These are phyloP conservation scores for Minunthozetes semirufus DNA, from an alignment of 2,888 invertebrate genomes.

Conservation along the genomic window DNA sequence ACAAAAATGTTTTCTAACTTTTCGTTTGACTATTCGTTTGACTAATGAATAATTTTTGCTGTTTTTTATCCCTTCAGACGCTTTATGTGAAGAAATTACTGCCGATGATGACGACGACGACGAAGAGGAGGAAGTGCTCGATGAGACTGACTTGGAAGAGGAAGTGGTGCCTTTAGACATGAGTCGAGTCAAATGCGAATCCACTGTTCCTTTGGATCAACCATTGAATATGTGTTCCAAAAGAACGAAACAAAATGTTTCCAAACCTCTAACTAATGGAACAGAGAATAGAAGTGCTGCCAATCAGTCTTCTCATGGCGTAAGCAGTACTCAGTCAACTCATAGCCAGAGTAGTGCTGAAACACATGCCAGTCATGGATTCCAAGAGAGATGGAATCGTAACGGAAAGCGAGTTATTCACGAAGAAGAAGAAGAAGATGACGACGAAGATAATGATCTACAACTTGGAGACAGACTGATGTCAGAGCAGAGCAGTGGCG, in stretches of 20 bases:
- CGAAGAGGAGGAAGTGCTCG: constrained; percentile 29
- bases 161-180: constrained; percentile 20
- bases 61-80: constrained; percentile 19
- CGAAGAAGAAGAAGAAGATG: constrained; percentile 41
- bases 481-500: constrained; percentile 62
- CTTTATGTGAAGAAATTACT: constrained; percentile 17
- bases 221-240: constrained; percentile 21
- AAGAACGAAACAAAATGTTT: not conserved
- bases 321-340: not conserved
- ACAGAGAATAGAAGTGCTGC: constrained; percentile 1
- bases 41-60: constrained; percentile 8
- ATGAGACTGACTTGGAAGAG: constrained; percentile 12
- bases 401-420: constrained; percentile 33
- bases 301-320: not conserved
- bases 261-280: not conserved
- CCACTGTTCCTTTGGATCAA: not conserved
- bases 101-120: constrained; percentile 35
- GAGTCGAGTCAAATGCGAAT: constrained; percentile 26
- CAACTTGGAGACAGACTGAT: constrained; percentile 65
- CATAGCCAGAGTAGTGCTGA: not conserved
- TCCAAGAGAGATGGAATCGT: constrained; percentile 2
- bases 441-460: constrained; percentile 56
- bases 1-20: not conserved
- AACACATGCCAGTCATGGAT: not conserved
- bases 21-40: not conserved